Evolutionary conservation across 2,797 vertebrate species (phyloP).

Genomic region (Hyperoplus lanceolatus): DNA sequence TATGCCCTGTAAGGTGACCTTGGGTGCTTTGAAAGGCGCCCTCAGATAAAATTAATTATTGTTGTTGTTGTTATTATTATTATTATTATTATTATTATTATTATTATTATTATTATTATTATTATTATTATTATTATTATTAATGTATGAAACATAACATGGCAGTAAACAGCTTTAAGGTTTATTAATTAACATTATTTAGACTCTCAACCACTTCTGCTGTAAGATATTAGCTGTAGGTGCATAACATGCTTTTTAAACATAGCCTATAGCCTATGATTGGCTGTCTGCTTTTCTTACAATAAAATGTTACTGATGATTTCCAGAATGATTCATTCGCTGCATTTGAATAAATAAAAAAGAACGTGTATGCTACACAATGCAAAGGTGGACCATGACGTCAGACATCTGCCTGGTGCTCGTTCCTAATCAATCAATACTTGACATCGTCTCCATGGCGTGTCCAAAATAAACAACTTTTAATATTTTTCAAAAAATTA

Average conservation of each 20-base stretch:
- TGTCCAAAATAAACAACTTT: not conserved
- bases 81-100: too few relatives aligned
- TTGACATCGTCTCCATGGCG: not conserved
- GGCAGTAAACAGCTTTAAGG: not conserved
- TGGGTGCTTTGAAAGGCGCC: too few relatives aligned
- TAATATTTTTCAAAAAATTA: not conserved
- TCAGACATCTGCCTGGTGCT: not conserved
- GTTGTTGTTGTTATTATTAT: too few relatives aligned
- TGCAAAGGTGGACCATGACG: not conserved
- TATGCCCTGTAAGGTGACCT: too few relatives aligned
- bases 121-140: not conserved
- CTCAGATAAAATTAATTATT: too few relatives aligned
- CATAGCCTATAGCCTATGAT: not conserved
- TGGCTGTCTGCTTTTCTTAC: not conserved
- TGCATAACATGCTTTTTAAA: not conserved
- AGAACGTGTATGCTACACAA: too few relatives aligned
- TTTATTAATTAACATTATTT: not conserved
- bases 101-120: not conserved
- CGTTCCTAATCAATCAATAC: not conserved
- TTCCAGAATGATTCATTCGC: too few relatives aligned
- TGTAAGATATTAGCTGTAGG: not conserved
- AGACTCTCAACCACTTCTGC: not conserved
- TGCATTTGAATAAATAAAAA: too few relatives aligned
- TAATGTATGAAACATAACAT: not conserved
- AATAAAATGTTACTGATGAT: too few relatives aligned